Evolutionary conservation across 2,888 invertebrate species (phyloP), one percentile per base, ranked within the genome.

Genomic region (Torymus aiolomorphi): DNA sequence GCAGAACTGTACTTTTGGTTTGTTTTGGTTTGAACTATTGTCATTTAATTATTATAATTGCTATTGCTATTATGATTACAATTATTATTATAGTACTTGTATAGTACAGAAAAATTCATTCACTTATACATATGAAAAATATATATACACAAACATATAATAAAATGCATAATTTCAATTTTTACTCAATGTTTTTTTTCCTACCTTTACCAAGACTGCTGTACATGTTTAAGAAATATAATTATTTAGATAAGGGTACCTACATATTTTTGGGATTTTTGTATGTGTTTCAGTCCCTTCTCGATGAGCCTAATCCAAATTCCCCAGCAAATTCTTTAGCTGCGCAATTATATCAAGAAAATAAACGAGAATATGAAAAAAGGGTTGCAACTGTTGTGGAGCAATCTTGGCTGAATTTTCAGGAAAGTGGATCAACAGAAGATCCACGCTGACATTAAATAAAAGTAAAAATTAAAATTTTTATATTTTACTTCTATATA

Each of bases 241-340:
- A 31, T 31, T 31, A 31, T 31, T 31, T 0, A 31, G 4, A 31
- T 5, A 31, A 31, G 31, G 31, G 31, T 31, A 31, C 31, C 62
- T 69, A 24, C n/a, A 69, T 31, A 31, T 52, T 66, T 63, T 62
- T 57, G 20, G 42, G 61, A 18, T 49, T 63, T 72, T 20, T 66
- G 75, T 76, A 73, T 84, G 72, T 85, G 83, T 90, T 90, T 76
- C 92, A 94, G 93, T 94, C 94, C 51, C 91, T 94, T 85, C 90
- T 94, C 86, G 94, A 94, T 87, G 94, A 94, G 88, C 94, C 94
- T 56, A 94, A 94, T 89, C 94, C 94, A 75, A 94, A 94, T 90
- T 93, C 93, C 67, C 94, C 94, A 69, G 94, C 94, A 59, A 94
- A 94, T 89, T 93, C 93, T 83, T 89, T 93, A 83, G 94, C 94